Base-by-base conservation (phyloP, 2,888 invertebrate species). In the Ochropacha duplaris region DNA sequence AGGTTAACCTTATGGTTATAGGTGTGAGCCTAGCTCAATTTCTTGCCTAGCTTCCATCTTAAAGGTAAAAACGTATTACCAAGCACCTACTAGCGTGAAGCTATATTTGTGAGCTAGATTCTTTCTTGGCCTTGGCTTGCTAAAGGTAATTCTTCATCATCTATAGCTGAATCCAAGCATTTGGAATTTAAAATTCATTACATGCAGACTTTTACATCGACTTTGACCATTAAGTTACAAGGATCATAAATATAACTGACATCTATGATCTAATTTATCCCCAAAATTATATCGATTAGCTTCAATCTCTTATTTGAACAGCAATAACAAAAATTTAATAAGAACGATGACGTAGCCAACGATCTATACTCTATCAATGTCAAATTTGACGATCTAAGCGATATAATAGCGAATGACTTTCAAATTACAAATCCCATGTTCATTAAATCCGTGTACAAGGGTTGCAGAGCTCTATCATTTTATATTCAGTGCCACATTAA, bases 331-430 rank as follows among this genome's bases (percentile, higher is more conserved):
- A 31, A 55, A 55, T 55, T 62, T 57, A 62, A 65, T 65, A 62
- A 60, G 60, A 59, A 52, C 54, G 62, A 62, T 65, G 65, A 65
- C 62, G 57, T 36, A 39, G 65, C 62, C 50, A 51, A 31, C 11
- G 28, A 55, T 55, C 49, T 34, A 55, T 49, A 55, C 31, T 52
- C 34, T 51, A 72, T 70, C 67, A 69, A 63, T 69, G 70, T 71
- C 70, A 71, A 54, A 65, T 62, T 63, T 64, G 62, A 68, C 67
- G 71, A 72, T 64, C 61, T 58, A 57, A 28, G 28, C 26, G 16
- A 64, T 57, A 65, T 72, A 75, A 78, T 77, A 72, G 76, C 67
- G 67, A 73, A 82, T 83, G 81, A 85, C 83, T 81, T 78, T 84
- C 75, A 79, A 74, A 78, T 79, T 76, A 74, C 66, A 70, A 71